These are phyloP conservation scores for Octomys mimax DNA, from an alignment of 2,797 vertebrate genomes.

Conservation along the genomic window DNA sequence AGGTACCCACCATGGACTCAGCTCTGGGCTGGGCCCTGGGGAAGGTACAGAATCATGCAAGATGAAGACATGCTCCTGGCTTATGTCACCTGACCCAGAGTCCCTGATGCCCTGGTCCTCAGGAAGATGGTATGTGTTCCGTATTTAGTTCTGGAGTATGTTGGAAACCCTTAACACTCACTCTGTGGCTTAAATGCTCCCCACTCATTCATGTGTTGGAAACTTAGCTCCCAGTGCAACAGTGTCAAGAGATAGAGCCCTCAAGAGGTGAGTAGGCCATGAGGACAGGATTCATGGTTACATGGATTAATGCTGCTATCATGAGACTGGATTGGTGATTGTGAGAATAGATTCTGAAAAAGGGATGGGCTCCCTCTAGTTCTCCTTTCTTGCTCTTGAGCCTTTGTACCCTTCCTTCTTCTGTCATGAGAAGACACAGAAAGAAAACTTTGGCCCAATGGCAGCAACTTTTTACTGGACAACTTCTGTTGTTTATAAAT, in stretches of 20 bases:
- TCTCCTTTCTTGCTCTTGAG: not conserved
- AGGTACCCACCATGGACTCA: not conserved
- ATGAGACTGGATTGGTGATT: not conserved
- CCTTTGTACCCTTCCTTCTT: not conserved
- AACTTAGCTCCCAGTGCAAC: not conserved
- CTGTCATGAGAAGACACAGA: not conserved
- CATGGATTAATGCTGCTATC: no score
- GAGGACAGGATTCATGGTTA: no score
- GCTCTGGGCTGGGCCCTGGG: not conserved
- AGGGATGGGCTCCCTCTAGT: not conserved
- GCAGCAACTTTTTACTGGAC: not conserved
- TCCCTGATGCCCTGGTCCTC: not conserved
- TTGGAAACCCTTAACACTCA: not conserved
- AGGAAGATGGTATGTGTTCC: not conserved
- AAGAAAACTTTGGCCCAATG: not conserved
- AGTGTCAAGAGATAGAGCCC: not conserved
- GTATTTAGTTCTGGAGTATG: not conserved
- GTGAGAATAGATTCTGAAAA: not conserved
- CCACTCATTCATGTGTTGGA: not conserved
- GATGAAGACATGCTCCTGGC: not conserved
- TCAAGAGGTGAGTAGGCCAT: not conserved
- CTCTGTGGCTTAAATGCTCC: not conserved
- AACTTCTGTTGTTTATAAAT: not conserved
- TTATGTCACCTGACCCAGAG: not conserved
- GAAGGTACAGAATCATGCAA: not conserved